Percentiles rank a stretch among this genome's conserved stretches.
These are phyloP conservation scores for Athalia circularis DNA, from an alignment of 2,888 invertebrate genomes.

Conservation along the genomic window DNA sequence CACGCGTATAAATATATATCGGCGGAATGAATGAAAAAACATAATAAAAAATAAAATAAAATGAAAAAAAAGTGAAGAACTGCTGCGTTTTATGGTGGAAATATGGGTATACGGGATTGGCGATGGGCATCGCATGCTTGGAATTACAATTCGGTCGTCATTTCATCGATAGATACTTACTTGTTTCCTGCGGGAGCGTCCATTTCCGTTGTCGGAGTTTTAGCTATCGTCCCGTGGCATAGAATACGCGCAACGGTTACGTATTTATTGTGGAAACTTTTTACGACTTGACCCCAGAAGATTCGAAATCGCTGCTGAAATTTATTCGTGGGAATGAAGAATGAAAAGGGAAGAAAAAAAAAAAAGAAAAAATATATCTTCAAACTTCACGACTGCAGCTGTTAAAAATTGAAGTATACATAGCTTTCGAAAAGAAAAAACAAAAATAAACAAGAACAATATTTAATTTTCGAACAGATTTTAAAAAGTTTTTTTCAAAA, in stretches of 20 bases:
- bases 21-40: no score
- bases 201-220: background rate
- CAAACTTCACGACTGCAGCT: background rate
- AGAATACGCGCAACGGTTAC: background rate
- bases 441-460: no score
- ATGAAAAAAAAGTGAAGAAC: no score
- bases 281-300: background rate
- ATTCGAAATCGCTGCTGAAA: background rate
- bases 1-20: no score
- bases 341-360: background rate
- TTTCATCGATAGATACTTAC: no score
- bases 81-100: no score
- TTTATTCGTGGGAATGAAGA: conserved; percentile 9
- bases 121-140: background rate
- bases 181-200: background rate
- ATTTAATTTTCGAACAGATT: no score
- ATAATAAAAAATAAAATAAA: no score
- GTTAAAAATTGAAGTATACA: background rate
- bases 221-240: background rate
- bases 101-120: no score
- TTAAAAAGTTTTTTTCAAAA: no score
- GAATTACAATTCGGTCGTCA: background rate
- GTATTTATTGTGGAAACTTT: conserved; percentile 22
- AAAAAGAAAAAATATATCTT: background rate
- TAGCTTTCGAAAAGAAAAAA: no score